These are phyloP conservation scores for Myripristis murdjan DNA, from an alignment of 2,797 vertebrate species.

Conservation along the genomic window DNA sequence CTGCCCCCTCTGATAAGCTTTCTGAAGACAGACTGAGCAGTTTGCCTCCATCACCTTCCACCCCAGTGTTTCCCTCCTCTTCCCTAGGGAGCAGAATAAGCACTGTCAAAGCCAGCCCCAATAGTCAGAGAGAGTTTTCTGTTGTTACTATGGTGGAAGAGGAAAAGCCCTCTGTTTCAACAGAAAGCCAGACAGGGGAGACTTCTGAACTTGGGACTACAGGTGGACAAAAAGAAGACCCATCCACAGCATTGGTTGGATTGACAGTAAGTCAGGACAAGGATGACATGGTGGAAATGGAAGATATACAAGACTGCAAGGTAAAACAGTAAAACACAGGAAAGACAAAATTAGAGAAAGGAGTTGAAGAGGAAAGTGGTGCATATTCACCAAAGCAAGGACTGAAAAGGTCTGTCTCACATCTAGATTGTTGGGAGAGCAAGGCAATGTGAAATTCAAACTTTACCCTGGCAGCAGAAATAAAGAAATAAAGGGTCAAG, in stretches of 20 bases:
- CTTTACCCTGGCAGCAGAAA: background rate
- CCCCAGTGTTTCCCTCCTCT: conserved; percentile 43
- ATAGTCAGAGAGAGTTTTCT: conserved; percentile 74
- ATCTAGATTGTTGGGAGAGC: background rate
- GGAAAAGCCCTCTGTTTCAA: background rate
- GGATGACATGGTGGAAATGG: conserved; percentile 75
- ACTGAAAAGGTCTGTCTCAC: conserved; percentile 6
- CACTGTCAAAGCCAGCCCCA: conserved; percentile 62
- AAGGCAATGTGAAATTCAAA: background rate
- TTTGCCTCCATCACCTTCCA: conserved; percentile 31
- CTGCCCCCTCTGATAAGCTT: conserved; percentile 14
- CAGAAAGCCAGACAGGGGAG: conserved; percentile 20
- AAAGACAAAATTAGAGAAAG: conserved; percentile 19
- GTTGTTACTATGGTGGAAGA: conserved; percentile 68
- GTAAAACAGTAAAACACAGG: conserved; percentile 61
- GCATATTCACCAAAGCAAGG: conserved; percentile 29
- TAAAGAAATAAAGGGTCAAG: background rate
- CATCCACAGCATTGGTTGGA: background rate
- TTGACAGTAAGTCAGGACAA: conserved; percentile 50
- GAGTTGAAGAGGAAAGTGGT: conserved; percentile 23
- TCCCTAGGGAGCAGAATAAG: conserved; percentile 35
- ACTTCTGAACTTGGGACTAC: conserved; percentile 3
- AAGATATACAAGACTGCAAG: conserved; percentile 74
- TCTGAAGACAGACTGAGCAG: conserved; percentile 39
- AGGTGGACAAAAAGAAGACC: conserved; percentile 11